A percentile compares a stretch with the other conserved stretches of the same genome.
These are phyloP conservation scores for Steatornis caripensis DNA, from an alignment of 2,113 vertebrate genomes.

Conservation along the genomic window DNA sequence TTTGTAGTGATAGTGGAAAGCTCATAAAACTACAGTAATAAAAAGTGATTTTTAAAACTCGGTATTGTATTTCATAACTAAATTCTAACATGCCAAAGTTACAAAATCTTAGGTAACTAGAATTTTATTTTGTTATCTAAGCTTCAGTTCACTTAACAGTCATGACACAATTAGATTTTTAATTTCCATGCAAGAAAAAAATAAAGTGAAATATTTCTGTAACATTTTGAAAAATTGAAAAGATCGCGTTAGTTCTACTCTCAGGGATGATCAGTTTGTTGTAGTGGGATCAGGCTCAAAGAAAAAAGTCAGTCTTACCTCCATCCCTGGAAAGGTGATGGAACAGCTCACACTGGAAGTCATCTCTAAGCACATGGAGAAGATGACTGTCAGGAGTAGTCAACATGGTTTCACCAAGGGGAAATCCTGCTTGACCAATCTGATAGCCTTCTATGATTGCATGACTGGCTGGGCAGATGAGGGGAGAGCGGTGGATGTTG, in stretches of 20 bases:
- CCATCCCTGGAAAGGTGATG: no score
- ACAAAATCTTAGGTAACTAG: background rate
- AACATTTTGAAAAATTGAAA: background rate
- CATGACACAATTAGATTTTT: background rate
- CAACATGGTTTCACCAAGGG: no score
- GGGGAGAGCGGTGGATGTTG: no score
- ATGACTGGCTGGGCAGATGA: no score
- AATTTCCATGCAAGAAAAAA: background rate
- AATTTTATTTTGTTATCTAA: background rate
- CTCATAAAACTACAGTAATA: background rate
- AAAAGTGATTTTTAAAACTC: background rate
- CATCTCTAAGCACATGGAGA: no score
- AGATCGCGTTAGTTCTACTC: background rate
- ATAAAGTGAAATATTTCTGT: background rate
- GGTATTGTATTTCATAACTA: background rate
- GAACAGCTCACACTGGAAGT: no score
- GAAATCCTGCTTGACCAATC: no score
- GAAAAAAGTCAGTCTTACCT: no score
- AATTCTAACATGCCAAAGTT: background rate
- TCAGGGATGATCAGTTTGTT: conserved; percentile 15
- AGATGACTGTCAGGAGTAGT: no score
- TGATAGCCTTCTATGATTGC: no score
- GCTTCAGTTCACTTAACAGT: background rate
- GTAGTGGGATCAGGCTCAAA: background rate
- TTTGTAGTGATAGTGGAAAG: background rate